Conservation (phyloP, 2,113 vertebrate genomes). For the Muntiacus reevesi region DNA sequence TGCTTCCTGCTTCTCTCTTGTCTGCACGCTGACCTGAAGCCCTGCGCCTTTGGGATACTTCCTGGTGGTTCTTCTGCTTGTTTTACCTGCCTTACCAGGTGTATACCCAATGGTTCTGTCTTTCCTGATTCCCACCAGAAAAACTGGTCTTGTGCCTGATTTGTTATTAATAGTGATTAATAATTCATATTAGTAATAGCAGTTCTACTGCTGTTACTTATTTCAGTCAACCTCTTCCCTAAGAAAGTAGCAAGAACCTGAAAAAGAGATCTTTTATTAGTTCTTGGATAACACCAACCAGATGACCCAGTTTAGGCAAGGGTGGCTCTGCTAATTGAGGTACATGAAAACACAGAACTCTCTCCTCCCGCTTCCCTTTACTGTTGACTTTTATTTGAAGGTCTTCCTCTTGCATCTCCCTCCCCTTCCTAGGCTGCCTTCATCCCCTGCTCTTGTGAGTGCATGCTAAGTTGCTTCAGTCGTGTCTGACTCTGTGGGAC, state of each 20-base stretch:
- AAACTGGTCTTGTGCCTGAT: not conserved
- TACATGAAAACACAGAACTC: not conserved
- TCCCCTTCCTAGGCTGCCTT: not conserved
- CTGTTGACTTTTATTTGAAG: not conserved
- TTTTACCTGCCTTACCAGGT: not conserved
- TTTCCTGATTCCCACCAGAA: not conserved
- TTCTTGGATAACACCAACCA: not conserved
- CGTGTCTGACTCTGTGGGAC: not conserved
- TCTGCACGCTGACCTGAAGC: not conserved
- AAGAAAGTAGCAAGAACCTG: not conserved
- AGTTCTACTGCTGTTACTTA: not conserved
- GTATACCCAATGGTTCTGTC: not conserved
- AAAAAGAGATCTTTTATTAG: not conserved
- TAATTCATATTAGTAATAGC: not conserved
- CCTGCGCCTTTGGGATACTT: not conserved
- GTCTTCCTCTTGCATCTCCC: not conserved
- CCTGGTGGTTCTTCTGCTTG: not conserved
- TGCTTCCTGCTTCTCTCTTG: conserved; percentile 32
- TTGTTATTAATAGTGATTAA: not conserved
- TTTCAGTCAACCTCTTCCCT: not conserved
- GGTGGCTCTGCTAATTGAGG: not conserved
- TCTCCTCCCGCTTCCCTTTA: not conserved
- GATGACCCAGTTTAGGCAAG: not conserved
- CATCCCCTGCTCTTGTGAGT: not conserved
- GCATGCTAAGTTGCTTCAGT: not conserved